Base-by-base conservation (phyloP, 2,797 vertebrate genomes). In the Phyllotis vaccarum region DNA sequence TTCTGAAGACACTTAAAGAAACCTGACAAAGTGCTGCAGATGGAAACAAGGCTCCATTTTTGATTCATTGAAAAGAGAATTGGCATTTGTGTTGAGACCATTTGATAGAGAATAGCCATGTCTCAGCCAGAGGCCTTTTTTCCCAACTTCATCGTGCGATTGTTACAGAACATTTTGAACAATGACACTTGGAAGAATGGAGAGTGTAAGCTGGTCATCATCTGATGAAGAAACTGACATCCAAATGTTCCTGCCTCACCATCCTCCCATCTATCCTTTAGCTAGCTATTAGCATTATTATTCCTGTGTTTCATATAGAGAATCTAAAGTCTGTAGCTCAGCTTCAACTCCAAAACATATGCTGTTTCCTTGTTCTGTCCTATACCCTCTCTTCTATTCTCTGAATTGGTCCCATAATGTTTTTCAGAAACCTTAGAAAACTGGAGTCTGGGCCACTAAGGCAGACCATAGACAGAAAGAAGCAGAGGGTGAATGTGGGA, bases 121-220 rank as follows among this genome's bases (percentile, higher is more conserved):
- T 86, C 68, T 95, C 78, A 93, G 58, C 58, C 79, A 27, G 60
- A 92, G 70, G 54, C n/a, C 17, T 86, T 86, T 93, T 93, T 92
- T 82, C 43, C 56, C 66, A 93, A 64, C 37, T 70, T 5, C 29
- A 43, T 60, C 70, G 3, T 54, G 87, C 92, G 78, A 86, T 72
- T 92, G 64, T 95, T 94, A 92, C 62, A 76, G 96, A 96, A 90
- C 52, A 89, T 64, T 62, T 31, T 82, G 56, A 90, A 90, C 56
- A 92, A 83, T 89, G 86, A 80, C 56, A 93, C 5, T 22, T 76
- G 68, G 68, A 46, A 89, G 21, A 72, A 83, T 22, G 9, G 64
- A 94, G 56, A 27, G 74, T 27, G 24, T 49, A 89, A 54, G 64
- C 27, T 83, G 68, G 89, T n/a, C n/a, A n/a, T n/a, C 75, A 78